These are phyloP conservation scores for Erythrolamprus reginae DNA, from an alignment of 2,113 vertebrate species.

Conservation along the genomic window DNA sequence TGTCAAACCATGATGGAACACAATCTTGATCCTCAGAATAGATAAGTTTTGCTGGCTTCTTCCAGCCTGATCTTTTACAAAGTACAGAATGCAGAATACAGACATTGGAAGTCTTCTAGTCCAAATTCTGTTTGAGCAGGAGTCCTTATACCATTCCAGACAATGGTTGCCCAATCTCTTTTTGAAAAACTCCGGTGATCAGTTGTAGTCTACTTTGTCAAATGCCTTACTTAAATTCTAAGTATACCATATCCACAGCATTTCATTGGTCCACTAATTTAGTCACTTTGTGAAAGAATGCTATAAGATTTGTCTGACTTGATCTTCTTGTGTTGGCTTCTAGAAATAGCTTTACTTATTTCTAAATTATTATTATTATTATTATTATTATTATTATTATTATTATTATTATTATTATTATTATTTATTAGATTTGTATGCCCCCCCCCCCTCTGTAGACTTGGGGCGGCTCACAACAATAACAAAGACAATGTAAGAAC, in stretches of 20 bases:
- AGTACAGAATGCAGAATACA: not conserved
- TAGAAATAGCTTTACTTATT: not conserved
- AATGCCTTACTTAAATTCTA: not conserved
- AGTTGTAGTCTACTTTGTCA: not conserved
- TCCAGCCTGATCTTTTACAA: not conserved
- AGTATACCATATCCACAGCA: not conserved
- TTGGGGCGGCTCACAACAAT: no score
- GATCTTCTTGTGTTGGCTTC: not conserved
- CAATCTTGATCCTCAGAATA: not conserved
- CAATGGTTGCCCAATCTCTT: not conserved
- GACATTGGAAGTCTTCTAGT: not conserved
- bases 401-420: no score
- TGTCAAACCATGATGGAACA: not conserved
- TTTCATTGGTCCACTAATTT: not conserved
- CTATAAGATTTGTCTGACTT: not conserved
- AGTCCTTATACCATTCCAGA: not conserved
- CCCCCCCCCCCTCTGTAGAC: no score
- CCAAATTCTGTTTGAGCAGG: not conserved
- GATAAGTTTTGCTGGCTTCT: not conserved
- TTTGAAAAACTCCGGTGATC: not conserved
- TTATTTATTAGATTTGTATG: no score
- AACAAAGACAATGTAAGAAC: no score
- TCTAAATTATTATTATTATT: no score
- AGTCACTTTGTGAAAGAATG: not conserved
- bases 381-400: no score